These are phyloP conservation scores for Diabrotica virgifera DNA, from an alignment of 1,140 invertebrate genomes.

Conservation along the genomic window DNA sequence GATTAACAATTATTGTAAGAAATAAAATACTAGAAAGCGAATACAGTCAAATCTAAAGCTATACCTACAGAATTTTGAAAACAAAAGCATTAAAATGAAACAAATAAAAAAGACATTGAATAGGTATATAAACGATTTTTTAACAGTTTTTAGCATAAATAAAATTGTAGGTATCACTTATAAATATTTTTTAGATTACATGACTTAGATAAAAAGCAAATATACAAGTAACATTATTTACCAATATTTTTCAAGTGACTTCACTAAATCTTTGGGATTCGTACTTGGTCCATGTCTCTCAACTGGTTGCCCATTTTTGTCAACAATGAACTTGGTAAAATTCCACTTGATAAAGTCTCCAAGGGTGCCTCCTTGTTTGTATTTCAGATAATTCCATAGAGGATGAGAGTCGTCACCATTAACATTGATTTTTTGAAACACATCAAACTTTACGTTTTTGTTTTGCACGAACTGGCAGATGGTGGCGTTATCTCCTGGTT, in stretches of 20 bases:
- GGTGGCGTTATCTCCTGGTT: constrained; percentile 69
- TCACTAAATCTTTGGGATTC: constrained; percentile 66
- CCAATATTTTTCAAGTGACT: constrained; percentile 64
- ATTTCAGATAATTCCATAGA: constrained; percentile 74
- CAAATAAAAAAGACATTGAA: too few relatives aligned
- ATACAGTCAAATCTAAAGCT: too few relatives aligned
- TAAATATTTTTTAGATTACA: too few relatives aligned
- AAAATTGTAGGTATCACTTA: too few relatives aligned
- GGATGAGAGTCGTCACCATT: constrained; percentile 84
- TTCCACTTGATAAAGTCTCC: constrained; percentile 92
- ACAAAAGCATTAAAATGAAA: too few relatives aligned
- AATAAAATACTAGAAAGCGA: too few relatives aligned
- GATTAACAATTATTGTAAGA: too few relatives aligned
- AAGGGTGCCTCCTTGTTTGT: constrained; percentile 54
- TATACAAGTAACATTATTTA: constrained; percentile 4
- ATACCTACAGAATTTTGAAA: too few relatives aligned
- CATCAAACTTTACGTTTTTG: constrained; percentile 73
- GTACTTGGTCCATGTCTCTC: constrained; percentile 73
- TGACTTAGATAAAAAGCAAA: too few relatives aligned
- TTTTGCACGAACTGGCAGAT: constrained; percentile 72
- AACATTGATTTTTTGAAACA: constrained; percentile 79
- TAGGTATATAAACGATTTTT: too few relatives aligned
- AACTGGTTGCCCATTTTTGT: constrained; percentile 81
- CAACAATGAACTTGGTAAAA: constrained; percentile 92
- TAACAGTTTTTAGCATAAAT: too few relatives aligned